Evolutionary conservation across 2,888 invertebrate species (phyloP).

Genomic region (Nomada ruficornis): DNA sequence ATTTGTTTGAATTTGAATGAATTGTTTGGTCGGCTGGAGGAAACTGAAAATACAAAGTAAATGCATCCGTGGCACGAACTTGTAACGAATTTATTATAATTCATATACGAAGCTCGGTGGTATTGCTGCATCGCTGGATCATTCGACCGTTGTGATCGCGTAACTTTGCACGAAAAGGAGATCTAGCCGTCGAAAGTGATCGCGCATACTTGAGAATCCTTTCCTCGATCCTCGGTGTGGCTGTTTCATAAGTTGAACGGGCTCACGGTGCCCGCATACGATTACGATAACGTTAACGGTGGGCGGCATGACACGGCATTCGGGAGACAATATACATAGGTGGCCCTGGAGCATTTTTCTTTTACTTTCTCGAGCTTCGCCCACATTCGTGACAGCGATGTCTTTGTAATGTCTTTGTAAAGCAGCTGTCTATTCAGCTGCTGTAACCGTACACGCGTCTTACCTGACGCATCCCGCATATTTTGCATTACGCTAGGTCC

Average conservation of each 20-base stretch:
- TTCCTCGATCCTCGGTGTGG: conserved; percentile 8
- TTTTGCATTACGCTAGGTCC: conserved; percentile 53
- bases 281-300: conserved; percentile 59
- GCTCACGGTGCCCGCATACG: conserved; percentile 42
- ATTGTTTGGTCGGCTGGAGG: too few relatives aligned
- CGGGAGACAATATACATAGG: conserved; percentile 51
- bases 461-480: conserved; percentile 21
- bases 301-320: conserved; percentile 41
- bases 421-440: not conserved
- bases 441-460: conserved; percentile 28
- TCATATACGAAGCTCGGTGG: not conserved
- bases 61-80: too few relatives aligned
- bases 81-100: not conserved
- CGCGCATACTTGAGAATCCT: conserved; percentile 48
- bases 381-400: conserved; percentile 53
- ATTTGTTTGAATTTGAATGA: too few relatives aligned
- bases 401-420: conserved; percentile 35
- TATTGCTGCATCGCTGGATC: not conserved
- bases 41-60: too few relatives aligned
- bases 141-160: conserved; percentile 16
- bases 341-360: conserved; percentile 59
- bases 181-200: conserved; percentile 38
- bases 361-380: conserved; percentile 63
- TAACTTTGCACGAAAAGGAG: conserved; percentile 23
- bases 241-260: conserved; percentile 42